phyloP scores from a whole-genome alignment of 2,797 vertebrate genomes.

The Glyptemys insculpta region DNA sequence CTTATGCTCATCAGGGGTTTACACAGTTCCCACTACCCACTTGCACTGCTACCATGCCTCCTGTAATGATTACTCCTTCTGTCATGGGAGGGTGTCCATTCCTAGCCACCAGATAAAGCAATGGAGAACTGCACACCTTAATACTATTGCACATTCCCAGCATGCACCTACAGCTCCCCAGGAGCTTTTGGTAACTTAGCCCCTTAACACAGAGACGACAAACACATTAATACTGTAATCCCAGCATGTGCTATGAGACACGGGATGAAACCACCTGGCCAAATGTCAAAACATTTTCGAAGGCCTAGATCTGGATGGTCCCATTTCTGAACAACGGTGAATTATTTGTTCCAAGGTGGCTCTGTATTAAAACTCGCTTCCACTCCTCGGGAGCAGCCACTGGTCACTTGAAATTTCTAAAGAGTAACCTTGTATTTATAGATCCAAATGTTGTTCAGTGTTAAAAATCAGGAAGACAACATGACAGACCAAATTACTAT shows the following conservation, averaged over 20 bases:
- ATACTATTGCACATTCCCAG: background rate
- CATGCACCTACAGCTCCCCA: background rate
- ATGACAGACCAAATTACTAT: background rate
- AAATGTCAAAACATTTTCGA: conserved; percentile 14
- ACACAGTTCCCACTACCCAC: too few species aligned
- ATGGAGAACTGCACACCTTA: background rate
- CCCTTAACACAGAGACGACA: background rate
- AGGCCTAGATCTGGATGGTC: background rate
- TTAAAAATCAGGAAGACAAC: background rate
- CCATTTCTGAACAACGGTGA: background rate
- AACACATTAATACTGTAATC: background rate
- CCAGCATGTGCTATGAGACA: background rate
- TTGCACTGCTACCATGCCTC: too few species aligned
- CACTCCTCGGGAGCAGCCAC: fast-evolving
- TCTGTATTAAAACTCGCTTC: background rate
- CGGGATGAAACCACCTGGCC: fast-evolving
- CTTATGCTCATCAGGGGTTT: too few species aligned
- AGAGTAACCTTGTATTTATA: background rate
- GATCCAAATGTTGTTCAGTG: background rate
- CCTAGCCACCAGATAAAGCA: background rate
- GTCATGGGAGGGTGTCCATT: background rate
- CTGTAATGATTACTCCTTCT: background rate
- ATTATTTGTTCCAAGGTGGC: background rate
- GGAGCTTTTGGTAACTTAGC: background rate
- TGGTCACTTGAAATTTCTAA: background rate